Evolutionary conservation across 2,888 invertebrate species (phyloP).

Genomic region (Punctoribates punctum): DNA sequence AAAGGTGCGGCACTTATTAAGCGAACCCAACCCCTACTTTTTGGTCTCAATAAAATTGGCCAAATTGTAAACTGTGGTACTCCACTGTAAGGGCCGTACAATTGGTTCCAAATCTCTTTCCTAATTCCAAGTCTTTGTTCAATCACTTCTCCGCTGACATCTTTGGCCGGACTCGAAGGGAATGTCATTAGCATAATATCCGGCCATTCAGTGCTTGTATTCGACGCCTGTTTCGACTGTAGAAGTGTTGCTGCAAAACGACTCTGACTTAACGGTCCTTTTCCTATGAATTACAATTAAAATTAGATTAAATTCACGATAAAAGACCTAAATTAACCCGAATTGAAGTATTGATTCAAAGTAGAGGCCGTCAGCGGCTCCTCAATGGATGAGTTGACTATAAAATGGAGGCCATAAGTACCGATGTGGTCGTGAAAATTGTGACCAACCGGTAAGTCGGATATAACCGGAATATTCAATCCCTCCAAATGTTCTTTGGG

Average conservation of each 20-base stretch:
- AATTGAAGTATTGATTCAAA: conserved; percentile 30
- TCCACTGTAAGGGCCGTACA: conserved; percentile 16
- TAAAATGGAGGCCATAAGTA: background rate
- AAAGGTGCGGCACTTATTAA: background rate
- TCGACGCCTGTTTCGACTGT: background rate
- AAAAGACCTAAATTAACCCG: conserved; percentile 12
- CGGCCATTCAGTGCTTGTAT: background rate
- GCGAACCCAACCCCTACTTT: background rate
- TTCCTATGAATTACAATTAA: background rate
- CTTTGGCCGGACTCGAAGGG: background rate
- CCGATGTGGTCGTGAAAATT: conserved; percentile 40
- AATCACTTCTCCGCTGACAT: background rate
- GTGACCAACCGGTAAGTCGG: conserved; percentile 36
- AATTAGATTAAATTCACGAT: background rate
- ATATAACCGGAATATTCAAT: conserved; percentile 52
- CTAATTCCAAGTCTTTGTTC: conserved; percentile 11
- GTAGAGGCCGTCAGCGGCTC: background rate
- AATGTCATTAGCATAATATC: background rate
- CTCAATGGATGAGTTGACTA: background rate
- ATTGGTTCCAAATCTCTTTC: background rate
- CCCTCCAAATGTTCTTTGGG: conserved; percentile 62
- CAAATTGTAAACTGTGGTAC: conserved; percentile 27
- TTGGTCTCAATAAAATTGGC: conserved; percentile 11
- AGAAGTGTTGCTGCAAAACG: background rate
- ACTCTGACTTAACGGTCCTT: background rate